Percentiles rank a stretch among this genome's conserved stretches.
These are phyloP conservation scores for Chelmon rostratus DNA, from an alignment of 2,797 vertebrate genomes.

Conservation along the genomic window DNA sequence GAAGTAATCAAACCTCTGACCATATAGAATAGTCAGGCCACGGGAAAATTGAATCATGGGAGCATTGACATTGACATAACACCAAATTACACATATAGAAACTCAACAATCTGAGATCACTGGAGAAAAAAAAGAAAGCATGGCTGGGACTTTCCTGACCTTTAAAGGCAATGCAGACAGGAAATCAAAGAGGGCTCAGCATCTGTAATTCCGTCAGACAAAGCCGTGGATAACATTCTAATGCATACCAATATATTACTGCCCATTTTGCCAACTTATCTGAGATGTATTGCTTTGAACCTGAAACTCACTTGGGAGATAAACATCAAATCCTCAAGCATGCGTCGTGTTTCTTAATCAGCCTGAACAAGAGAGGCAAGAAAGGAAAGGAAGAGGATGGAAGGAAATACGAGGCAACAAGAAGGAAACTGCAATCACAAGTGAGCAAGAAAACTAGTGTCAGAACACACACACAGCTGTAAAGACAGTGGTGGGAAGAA, in stretches of 20 bases:
- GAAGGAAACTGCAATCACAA: background rate
- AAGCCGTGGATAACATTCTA: conserved; percentile 46
- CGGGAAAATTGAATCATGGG: conserved; percentile 1
- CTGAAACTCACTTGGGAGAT: conserved; percentile 43
- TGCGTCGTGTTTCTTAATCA: conserved; percentile 52
- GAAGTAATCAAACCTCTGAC: conserved; percentile 10
- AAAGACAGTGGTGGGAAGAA: background rate
- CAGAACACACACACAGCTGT: background rate
- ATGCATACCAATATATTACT: conserved; percentile 56
- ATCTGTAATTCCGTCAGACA: conserved; percentile 45
- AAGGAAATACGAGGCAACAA: background rate
- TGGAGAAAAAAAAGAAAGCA: background rate
- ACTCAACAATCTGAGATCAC: background rate
- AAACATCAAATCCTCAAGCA: conserved; percentile 32
- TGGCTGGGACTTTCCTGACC: conserved; percentile 9
- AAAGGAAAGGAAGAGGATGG: background rate
- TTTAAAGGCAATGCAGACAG: conserved; percentile 36
- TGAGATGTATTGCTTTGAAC: conserved; percentile 46
- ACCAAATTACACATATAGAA: conserved; percentile 14
- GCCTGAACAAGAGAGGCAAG: background rate
- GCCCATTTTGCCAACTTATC: conserved; percentile 33
- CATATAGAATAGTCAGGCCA: background rate
- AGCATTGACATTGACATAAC: background rate
- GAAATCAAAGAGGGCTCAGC: conserved; percentile 46
- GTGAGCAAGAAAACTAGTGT: background rate